Base-by-base conservation (phyloP, 2,888 invertebrate species). In the Timandra comae region DNA sequence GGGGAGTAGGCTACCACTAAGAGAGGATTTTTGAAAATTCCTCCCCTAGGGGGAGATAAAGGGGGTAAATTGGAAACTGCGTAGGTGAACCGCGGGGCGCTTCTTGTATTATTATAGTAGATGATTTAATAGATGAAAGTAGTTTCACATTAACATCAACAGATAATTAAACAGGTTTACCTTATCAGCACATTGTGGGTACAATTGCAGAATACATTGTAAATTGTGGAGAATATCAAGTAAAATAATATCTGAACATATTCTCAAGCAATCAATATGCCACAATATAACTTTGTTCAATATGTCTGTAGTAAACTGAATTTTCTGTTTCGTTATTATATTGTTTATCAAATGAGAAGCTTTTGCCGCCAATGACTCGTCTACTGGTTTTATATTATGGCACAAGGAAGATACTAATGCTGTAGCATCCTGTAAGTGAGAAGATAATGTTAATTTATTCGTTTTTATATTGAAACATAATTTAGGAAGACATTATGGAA, bases 291-390 rank as follows among this genome's bases (percentile, higher is more conserved):
- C 69, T 56, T 69, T 74, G 29, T 49, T 55, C 2, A 86, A 48
- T 22, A 63, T 64, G 23, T 71, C 68, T 20, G 48, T 34, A 7
- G 62, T 59, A 44, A 86, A 66, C 38, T 70, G 64, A 11, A 89
- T 57, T 52, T 85, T 87, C 58, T 90, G 89, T 56, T 82, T 84
- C 7, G 76, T 84, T 22, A 89, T 43, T 9, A 91, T 66, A 45
- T 82, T 87, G 35, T 77, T 80, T 13, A 90, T 70, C 34, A 91
- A 66, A 52, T 87, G 86, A 46, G 89, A 88, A 38, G 87, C 79
- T 73, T 90, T 90, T 12, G 87, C 80, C 3, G 87, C 81, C 29
- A 90, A 59, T 33, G 80, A 74, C 30, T 82, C 80, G 58, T 90
- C 89, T 16, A 66, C 70, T 3, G 88, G 78, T 35, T 63, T 65